Evolutionary conservation across 2,888 invertebrate species (phyloP).

Genomic region (Micropterix aruncella): DNA sequence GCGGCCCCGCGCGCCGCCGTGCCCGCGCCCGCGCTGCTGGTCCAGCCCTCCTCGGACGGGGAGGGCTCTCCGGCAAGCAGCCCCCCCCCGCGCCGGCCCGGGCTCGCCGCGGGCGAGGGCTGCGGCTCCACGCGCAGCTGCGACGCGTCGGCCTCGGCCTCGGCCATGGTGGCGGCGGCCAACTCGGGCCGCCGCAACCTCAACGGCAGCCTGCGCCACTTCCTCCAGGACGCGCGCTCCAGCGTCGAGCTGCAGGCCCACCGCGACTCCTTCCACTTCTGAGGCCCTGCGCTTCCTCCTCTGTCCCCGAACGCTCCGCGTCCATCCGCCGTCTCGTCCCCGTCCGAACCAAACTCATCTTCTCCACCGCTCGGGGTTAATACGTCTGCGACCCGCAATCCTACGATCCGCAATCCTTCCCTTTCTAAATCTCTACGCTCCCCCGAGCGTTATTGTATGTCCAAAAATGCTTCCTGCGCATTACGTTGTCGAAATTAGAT

Average conservation of each 20-base stretch:
- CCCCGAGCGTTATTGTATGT: too few relatives aligned
- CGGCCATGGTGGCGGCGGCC: constrained; percentile 31
- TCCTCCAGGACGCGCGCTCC: constrained; percentile 17
- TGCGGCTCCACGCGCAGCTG: constrained; percentile 8
- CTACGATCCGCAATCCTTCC: too few relatives aligned
- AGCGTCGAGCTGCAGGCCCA: neutral
- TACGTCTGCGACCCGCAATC: too few relatives aligned
- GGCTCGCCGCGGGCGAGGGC: constrained; percentile 6
- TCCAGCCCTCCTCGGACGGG: constrained; percentile 10
- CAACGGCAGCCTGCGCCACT: constrained; percentile 28
- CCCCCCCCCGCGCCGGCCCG: constrained; percentile 1
- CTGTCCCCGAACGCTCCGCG: too few relatives aligned
- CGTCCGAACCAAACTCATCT: too few relatives aligned
- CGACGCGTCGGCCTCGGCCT: constrained; percentile 29
- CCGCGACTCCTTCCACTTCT: neutral
- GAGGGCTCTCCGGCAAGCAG: too few relatives aligned
- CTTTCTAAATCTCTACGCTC: too few relatives aligned
- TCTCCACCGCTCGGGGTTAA: too few relatives aligned
- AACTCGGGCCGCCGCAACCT: constrained; percentile 29
- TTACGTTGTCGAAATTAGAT: too few relatives aligned
- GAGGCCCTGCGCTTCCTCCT: too few relatives aligned
- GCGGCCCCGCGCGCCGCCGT: constrained; percentile 5
- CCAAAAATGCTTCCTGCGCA: too few relatives aligned
- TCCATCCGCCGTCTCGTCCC: too few relatives aligned
- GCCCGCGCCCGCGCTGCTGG: constrained; percentile 9